phyloP scores from a whole-genome alignment of 2,797 vertebrate species.

The Anableps anableps region DNA sequence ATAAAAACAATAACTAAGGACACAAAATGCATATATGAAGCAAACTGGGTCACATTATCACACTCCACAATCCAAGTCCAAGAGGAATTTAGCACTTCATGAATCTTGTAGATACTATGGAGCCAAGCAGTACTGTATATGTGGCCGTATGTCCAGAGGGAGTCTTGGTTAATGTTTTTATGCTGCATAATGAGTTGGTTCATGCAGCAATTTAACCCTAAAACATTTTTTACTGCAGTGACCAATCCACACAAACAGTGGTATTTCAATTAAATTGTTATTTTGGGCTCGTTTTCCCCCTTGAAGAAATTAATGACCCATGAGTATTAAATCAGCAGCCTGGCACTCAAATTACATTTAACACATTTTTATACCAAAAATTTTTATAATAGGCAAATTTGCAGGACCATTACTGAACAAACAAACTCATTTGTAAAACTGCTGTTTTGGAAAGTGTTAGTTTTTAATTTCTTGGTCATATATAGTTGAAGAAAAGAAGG shows the following conservation, averaged over 20 bases:
- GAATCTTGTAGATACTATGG: conserved; percentile 64
- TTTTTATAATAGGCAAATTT: not conserved
- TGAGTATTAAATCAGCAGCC: not conserved
- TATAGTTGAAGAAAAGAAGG: not conserved
- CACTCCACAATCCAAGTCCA: conserved; percentile 37
- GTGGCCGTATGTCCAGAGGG: conserved; percentile 29
- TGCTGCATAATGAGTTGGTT: conserved; percentile 22
- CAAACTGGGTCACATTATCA: conserved; percentile 68
- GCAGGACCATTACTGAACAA: not conserved
- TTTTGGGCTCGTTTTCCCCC: not conserved
- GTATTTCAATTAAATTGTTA: not conserved
- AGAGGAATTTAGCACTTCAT: conserved; percentile 61
- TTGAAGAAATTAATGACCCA: conserved; percentile 8
- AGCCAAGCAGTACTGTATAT: conserved; percentile 33
- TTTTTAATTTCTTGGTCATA: not conserved
- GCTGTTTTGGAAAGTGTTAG: not conserved
- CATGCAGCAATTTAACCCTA: conserved; percentile 9
- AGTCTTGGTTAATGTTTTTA: conserved; percentile 24
- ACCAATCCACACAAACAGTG: not conserved
- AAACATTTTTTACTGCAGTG: not conserved
- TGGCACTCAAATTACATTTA: not conserved
- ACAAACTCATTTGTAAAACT: not conserved
- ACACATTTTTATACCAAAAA: not conserved
- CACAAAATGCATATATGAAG: not conserved
- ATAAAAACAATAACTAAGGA: not conserved